Percentiles rank a stretch among this genome's conserved stretches.
Conservation (phyloP, 2,888 invertebrate genomes). For the Metopia argyrocephala region DNA sequence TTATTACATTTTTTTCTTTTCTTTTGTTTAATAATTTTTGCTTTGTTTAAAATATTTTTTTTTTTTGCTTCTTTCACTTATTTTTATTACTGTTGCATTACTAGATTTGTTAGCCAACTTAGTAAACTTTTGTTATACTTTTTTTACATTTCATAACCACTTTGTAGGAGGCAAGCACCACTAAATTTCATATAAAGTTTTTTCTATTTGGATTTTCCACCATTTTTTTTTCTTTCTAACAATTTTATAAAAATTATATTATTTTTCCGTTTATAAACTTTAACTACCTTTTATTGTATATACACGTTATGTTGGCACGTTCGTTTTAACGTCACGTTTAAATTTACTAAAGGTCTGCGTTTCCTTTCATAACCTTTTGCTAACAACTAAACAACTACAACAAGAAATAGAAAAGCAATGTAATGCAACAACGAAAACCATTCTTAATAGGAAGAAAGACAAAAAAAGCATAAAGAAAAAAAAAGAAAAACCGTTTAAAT, state of each 20-base stretch:
- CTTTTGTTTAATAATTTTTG: background rate
- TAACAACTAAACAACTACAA: slow-evolving; percentile 49
- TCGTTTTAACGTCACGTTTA: background rate
- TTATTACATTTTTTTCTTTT: too few relatives aligned
- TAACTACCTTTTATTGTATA: background rate
- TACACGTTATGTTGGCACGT: background rate
- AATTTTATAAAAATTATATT: background rate
- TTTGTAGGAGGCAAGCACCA: background rate
- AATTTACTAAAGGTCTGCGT: slow-evolving; percentile 28
- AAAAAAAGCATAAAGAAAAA: background rate
- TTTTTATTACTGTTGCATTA: background rate
- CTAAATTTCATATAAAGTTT: background rate
- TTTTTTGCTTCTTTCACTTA: slow-evolving; percentile 3
- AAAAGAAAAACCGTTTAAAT: slow-evolving; percentile 23
- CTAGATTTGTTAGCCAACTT: slow-evolving; percentile 38
- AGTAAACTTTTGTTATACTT: slow-evolving; percentile 38
- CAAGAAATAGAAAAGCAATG: background rate
- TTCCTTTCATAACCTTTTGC: slow-evolving; percentile 48
- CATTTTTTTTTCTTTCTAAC: background rate
- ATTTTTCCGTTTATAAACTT: background rate
- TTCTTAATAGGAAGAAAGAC: background rate
- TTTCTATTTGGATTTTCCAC: background rate
- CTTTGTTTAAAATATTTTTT: background rate
- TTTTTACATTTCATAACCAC: slow-evolving; percentile 52
- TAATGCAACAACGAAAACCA: slow-evolving; percentile 36